Conservation (phyloP, 2,113 vertebrate genomes). For the Clinocottus analis region DNA sequence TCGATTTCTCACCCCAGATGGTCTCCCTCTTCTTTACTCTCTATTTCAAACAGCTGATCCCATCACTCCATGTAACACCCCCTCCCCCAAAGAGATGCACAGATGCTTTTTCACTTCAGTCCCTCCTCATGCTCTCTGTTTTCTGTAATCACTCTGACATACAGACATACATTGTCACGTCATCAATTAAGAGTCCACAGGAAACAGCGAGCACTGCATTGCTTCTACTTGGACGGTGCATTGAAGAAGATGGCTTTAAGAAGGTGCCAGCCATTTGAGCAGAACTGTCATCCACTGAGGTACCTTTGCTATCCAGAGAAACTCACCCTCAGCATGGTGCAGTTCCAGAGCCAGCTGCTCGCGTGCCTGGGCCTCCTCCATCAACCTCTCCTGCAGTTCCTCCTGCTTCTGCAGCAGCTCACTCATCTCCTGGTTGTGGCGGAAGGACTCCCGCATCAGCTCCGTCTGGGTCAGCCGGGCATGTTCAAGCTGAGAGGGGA, state of each 20-base stretch:
- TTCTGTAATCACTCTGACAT: slow-evolving; percentile 16
- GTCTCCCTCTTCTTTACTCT: slow-evolving; percentile 38
- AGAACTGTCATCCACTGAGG: not conserved
- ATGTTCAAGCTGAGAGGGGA: slow-evolving; percentile 89
- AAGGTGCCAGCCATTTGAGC: not conserved
- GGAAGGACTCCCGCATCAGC: slow-evolving; percentile 93
- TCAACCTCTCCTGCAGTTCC: slow-evolving; percentile 90
- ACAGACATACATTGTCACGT: not conserved
- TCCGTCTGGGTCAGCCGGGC: slow-evolving; percentile 94
- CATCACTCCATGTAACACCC: slow-evolving; percentile 33
- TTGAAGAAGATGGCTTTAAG: not conserved
- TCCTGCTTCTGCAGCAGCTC: slow-evolving; percentile 90
- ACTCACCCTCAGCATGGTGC: slow-evolving; percentile 91
- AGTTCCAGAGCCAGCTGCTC: slow-evolving; percentile 95
- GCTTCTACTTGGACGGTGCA: not conserved
- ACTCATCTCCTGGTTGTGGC: slow-evolving; percentile 88
- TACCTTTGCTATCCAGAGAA: not conserved
- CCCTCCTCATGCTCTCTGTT: slow-evolving; percentile 22
- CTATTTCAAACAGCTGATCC: slow-evolving; percentile 61
- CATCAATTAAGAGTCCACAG: not conserved
- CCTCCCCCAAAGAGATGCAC: slow-evolving; percentile 25
- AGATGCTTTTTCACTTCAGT: slow-evolving; percentile 37
- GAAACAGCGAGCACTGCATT: not conserved
- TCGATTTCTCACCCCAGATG: slow-evolving; percentile 52
- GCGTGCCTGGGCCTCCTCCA: slow-evolving; percentile 88